phyloP scores from a whole-genome alignment of 2,888 invertebrate species.

The Macaria notata region DNA sequence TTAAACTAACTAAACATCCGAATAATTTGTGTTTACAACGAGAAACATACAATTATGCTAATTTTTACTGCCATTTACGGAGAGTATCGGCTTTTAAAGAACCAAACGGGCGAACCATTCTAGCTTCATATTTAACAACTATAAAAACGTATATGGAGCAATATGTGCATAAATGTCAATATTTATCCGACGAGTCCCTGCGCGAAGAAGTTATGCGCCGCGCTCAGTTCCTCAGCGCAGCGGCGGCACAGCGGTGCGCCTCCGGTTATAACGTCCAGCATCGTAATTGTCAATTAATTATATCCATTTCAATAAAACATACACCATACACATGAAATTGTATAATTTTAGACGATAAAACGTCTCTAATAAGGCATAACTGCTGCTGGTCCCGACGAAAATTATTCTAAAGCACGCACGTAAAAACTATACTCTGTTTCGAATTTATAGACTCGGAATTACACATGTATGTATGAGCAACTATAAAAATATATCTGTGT shows the following conservation, averaged over 20 bases:
- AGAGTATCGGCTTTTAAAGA: constrained; percentile 60
- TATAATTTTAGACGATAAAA: constrained; percentile 73
- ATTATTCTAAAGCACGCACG: constrained; percentile 54
- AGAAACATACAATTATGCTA: constrained; percentile 76
- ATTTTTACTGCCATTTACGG: constrained; percentile 73
- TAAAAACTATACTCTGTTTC: constrained; percentile 62
- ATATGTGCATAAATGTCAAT: constrained; percentile 81
- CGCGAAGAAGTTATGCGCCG: constrained; percentile 60
- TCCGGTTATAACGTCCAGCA: constrained; percentile 71
- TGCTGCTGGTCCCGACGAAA: constrained; percentile 55
- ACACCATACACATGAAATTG: constrained; percentile 72
- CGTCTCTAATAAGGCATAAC: constrained; percentile 71
- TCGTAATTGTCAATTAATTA: constrained; percentile 81
- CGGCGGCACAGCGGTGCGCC: constrained; percentile 73
- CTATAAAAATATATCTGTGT: constrained; percentile 8
- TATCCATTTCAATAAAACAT: constrained; percentile 78
- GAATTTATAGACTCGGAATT: constrained; percentile 57
- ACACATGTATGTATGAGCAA: constrained; percentile 25
- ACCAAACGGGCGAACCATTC: constrained; percentile 59
- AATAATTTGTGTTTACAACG: constrained; percentile 68
- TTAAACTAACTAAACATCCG: constrained; percentile 59
- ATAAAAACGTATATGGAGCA: constrained; percentile 81
- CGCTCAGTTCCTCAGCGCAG: constrained; percentile 60
- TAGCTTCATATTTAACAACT: constrained; percentile 78
- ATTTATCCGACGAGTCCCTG: constrained; percentile 57